Conservation (phyloP, 2,113 vertebrate genomes). For the Origma solitaria region DNA sequence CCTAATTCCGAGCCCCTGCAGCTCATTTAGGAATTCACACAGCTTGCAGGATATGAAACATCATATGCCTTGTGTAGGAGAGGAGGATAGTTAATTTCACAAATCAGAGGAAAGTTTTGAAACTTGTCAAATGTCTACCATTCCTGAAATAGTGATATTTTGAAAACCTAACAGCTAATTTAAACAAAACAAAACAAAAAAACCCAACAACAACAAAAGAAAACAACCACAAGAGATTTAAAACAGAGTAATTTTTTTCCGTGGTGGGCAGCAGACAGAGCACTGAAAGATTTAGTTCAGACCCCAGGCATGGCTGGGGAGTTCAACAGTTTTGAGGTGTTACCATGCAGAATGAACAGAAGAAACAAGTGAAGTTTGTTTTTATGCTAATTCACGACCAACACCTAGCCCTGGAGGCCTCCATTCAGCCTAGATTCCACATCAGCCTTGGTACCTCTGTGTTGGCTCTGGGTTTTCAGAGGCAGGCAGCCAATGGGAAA, state of each 20-base stretch:
- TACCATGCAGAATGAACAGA: background rate
- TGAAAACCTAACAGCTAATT: background rate
- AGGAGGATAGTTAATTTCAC: background rate
- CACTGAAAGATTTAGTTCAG: background rate
- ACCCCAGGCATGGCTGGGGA: fast-evolving
- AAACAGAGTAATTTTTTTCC: background rate
- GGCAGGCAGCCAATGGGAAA: background rate
- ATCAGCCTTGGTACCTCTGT: background rate
- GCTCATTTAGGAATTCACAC: background rate
- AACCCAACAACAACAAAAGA: background rate
- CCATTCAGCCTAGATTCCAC: background rate
- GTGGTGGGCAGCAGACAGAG: background rate
- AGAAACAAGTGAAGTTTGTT: background rate
- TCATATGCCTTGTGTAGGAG: background rate
- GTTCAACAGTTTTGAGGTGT: background rate
- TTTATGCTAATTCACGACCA: background rate
- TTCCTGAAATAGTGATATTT: background rate
- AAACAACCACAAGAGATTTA: background rate
- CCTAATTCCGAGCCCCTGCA: background rate
- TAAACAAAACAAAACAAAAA: background rate
- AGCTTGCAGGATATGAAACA: background rate
- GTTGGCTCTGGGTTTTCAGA: background rate
- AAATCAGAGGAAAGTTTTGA: background rate
- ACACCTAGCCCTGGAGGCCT: background rate
- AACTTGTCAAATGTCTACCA: background rate